These are phyloP conservation scores for Sardina pilchardus DNA, from an alignment of 2,113 vertebrate species.

Conservation along the genomic window DNA sequence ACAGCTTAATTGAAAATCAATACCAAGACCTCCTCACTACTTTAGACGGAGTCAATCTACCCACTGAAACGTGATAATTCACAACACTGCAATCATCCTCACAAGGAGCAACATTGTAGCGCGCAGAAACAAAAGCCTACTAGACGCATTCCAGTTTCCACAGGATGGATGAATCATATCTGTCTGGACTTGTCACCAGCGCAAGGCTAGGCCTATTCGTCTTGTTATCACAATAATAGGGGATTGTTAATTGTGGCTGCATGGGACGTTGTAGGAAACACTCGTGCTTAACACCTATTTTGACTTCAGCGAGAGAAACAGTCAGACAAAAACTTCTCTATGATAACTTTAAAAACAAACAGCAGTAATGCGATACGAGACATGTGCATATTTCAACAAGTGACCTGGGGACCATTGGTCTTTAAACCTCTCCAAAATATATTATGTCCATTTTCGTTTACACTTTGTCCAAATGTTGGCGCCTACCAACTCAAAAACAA, in stretches of 20 bases:
- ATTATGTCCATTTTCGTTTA: not conserved
- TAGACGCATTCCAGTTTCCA: slow-evolving; percentile 33
- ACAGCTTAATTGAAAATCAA: not conserved
- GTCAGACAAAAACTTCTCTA: not conserved
- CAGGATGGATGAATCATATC: slow-evolving; percentile 32
- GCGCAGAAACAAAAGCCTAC: slow-evolving; percentile 24
- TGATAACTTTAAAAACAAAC: not conserved
- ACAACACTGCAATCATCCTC: slow-evolving; percentile 10
- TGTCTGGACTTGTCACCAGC: slow-evolving; percentile 41
- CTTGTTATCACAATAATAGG: slow-evolving; percentile 39
- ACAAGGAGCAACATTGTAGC: not conserved
- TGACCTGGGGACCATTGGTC: not conserved
- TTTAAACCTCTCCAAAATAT: not conserved
- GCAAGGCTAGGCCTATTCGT: slow-evolving; percentile 20
- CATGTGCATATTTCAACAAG: not conserved
- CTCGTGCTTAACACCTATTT: not conserved
- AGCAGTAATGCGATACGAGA: not conserved
- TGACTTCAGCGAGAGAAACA: not conserved
- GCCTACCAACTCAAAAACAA: not conserved
- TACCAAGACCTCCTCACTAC: not conserved
- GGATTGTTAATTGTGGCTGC: slow-evolving; percentile 33
- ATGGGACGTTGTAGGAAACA: slow-evolving; percentile 17
- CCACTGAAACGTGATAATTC: not conserved
- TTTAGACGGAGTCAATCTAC: not conserved
- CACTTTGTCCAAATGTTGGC: not conserved